These are phyloP conservation scores for Distichodus sexfasciatus DNA, from an alignment of 2,797 vertebrate species.

Conservation along the genomic window DNA sequence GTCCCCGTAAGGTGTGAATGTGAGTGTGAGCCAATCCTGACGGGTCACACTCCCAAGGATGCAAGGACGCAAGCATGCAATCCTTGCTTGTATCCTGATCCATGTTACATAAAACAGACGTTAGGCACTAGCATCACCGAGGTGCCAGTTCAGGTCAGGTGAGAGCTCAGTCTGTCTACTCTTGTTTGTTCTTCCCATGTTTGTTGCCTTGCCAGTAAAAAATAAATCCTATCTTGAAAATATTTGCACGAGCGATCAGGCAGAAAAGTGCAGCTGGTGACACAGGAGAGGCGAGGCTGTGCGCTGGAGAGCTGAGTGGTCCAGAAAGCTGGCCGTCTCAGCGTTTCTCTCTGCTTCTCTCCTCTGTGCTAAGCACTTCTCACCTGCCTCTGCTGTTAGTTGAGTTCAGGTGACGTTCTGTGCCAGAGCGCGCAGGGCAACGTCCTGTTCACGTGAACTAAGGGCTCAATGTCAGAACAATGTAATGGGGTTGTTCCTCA, in stretches of 20 bases:
- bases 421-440: neutral
- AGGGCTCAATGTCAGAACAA: constrained; percentile 19
- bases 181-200: constrained; percentile 7
- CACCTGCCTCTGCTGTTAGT: constrained; percentile 36
- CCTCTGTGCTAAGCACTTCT: constrained; percentile 47
- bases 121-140: constrained; percentile 13
- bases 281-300: constrained; percentile 24
- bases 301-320: constrained; percentile 39
- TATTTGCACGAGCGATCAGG: constrained; percentile 59
- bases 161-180: constrained; percentile 26
- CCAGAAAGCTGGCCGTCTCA: constrained; percentile 45
- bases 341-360: constrained; percentile 22
- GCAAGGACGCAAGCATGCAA: too few species aligned
- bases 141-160: constrained; percentile 42
- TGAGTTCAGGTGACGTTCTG: constrained; percentile 12
- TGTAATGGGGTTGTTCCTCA: neutral
- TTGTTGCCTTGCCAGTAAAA: constrained; percentile 26
- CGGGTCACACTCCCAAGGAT: too few species aligned
- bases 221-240: constrained; percentile 17
- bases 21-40: too few species aligned
- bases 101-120: constrained; percentile 17
- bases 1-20: too few species aligned
- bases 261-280: constrained; percentile 62
- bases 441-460: constrained; percentile 30
- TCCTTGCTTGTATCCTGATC: too few species aligned